Conservation (phyloP, 2,888 invertebrate genomes). For the Epirrhoe alternata region DNA sequence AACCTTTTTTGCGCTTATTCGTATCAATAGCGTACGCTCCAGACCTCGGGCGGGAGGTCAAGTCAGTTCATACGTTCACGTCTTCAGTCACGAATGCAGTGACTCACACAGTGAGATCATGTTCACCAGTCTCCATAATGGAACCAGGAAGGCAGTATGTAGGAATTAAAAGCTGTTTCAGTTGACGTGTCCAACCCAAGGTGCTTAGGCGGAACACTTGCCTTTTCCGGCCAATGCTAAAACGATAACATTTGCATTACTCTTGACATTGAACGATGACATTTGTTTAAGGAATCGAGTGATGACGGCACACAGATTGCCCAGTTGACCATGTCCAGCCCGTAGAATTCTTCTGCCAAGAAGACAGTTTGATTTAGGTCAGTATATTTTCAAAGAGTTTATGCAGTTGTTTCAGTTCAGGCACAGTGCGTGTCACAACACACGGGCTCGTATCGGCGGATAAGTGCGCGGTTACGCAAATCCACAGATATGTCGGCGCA, state of each 20-base stretch:
- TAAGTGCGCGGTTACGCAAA: constrained; percentile 84
- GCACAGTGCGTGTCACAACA: constrained; percentile 79
- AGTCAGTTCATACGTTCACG: constrained; percentile 65
- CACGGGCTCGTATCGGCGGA: constrained; percentile 79
- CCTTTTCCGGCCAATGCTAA: constrained; percentile 55
- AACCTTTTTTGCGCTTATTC: constrained; percentile 68
- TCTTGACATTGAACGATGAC: constrained; percentile 55
- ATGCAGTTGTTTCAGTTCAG: constrained; percentile 60
- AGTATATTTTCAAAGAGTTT: constrained; percentile 50
- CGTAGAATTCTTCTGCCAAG: background rate
- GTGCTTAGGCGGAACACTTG: constrained; percentile 48
- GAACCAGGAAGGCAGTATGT: constrained; percentile 42
- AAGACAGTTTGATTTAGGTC: constrained; percentile 17
- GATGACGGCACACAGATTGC: constrained; percentile 1
- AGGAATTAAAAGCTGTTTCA: constrained; percentile 48
- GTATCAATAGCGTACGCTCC: constrained; percentile 67
- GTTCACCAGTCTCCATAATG: constrained; percentile 62
- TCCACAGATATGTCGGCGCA: constrained; percentile 83
- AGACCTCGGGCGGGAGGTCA: constrained; percentile 67
- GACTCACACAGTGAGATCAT: constrained; percentile 77
- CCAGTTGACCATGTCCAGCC: background rate
- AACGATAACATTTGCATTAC: constrained; percentile 51
- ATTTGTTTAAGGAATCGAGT: constrained; percentile 38
- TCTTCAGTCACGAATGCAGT: constrained; percentile 64
- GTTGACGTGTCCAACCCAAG: constrained; percentile 43